Percentiles rank a stretch among this genome's conserved stretches.
Evolutionary conservation across 2,113 vertebrate species (phyloP).

Genomic region (Megaceryle maxima): DNA sequence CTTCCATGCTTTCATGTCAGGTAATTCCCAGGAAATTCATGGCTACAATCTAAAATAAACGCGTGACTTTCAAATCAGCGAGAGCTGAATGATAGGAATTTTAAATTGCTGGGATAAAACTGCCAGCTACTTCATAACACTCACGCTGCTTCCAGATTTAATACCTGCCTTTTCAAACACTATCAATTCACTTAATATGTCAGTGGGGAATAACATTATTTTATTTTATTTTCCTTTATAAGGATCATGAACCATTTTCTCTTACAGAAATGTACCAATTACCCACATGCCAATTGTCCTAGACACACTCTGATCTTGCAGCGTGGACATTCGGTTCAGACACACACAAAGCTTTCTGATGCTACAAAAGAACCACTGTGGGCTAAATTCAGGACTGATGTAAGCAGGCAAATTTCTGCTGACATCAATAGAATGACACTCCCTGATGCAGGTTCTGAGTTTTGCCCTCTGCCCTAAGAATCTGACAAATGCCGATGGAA

Average conservation of each 20-base stretch:
- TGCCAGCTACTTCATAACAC: slow-evolving; percentile 17
- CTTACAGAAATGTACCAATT: slow-evolving; percentile 25
- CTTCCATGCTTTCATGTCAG: slow-evolving; percentile 55
- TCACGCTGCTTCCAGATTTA: slow-evolving; percentile 27
- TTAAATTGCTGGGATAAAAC: slow-evolving; percentile 50
- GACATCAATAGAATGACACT: slow-evolving; percentile 44
- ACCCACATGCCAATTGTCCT: slow-evolving; percentile 51
- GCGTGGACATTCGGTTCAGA: slow-evolving; percentile 36
- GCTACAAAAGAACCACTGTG: slow-evolving; percentile 44
- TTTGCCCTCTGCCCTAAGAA: slow-evolving; percentile 55
- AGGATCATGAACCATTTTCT: slow-evolving; percentile 28
- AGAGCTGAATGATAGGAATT: not conserved
- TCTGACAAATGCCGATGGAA: slow-evolving; percentile 38
- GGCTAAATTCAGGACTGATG: slow-evolving; percentile 49
- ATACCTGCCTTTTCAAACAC: slow-evolving; percentile 38
- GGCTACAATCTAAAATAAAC: slow-evolving; percentile 53
- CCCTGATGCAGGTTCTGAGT: not conserved
- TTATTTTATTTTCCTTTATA: slow-evolving; percentile 36
- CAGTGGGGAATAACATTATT: slow-evolving; percentile 27
- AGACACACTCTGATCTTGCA: slow-evolving; percentile 48
- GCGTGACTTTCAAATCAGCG: slow-evolving; percentile 12
- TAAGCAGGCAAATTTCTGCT: slow-evolving; percentile 50
- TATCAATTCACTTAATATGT: slow-evolving; percentile 40
- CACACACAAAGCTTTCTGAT: slow-evolving; percentile 45
- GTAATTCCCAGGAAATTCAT: slow-evolving; percentile 62